Base-by-base conservation (phyloP, 2,888 invertebrate genomes). In the Lepas anatifera region DNA sequence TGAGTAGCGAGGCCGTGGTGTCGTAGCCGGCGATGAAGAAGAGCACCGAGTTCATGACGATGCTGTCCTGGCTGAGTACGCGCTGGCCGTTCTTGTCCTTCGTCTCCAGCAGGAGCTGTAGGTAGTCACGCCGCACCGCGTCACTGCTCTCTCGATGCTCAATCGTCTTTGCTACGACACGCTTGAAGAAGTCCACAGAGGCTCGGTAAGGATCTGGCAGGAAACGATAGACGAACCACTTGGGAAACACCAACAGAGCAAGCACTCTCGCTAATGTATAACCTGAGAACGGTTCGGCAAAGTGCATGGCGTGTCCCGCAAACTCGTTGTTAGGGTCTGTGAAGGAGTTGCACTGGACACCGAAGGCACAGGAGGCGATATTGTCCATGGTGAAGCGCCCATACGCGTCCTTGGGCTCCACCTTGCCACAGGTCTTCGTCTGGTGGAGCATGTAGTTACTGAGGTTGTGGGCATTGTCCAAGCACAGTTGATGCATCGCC, bases 11-110 rank as follows among this genome's bases (percentile, higher is more conserved):
- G 0, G 87, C 86, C 0, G 85, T 85, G 0, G 87, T 85, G 76
- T 86, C 86, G 73, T 86, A 85, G 0, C 87, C 87, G 22, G 86
- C 86, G 25, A 84, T 78, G 79, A 85, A 83, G 76, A 86, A 86
- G 27, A 85, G 76, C 77, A 85, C 82, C 3, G 84, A 82, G 70
- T 86, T 85, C 0, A 84, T 83, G 0, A 82, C 25, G 25, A 48
- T 48, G 22, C 10, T 13, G 6, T 18, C 6, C 6, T 48, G 6
- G 48, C 48, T 48, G 22, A 48, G 48, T 18, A 48, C 25, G 6
- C 48, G 18, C 22, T 48, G 7, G 18, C 48, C 48, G 48, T 48
- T 22, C 25, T 18, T 4, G 48, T 48, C 48, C 25, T 48, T 48
- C 6, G 48, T 48, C 6, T 48, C 48, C 48, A 48, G 25, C 48